Base-by-base conservation (phyloP, 2,113 vertebrate species). In the Orthochromis indermauri region DNA sequence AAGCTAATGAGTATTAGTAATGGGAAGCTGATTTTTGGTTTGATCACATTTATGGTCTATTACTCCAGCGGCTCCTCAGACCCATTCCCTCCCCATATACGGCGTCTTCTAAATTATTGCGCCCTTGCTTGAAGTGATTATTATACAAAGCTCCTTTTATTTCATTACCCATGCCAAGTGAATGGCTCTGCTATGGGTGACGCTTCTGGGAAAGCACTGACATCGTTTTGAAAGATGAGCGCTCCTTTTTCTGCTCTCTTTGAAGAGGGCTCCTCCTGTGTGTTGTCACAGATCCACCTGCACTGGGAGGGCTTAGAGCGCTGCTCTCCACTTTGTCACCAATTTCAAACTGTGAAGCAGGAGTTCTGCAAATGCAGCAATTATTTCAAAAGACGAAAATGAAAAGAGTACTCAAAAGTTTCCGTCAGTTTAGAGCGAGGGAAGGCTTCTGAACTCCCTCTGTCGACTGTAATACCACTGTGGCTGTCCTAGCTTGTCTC, bases 1-100 rank as follows among this genome's bases (percentile, higher is more conserved):
- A 94, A 92, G 83, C 89, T 95, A 96, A 96, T 93, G 91, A 91
- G 83, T 88, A 87, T 94, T 93, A 90, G 90, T 91, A 92, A 94
- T 92, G 73, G 76, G 59, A 92, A 80, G 91, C 90, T 93, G 93
- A 90, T 85, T 93, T 80, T 80, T 83, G 76, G 57, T 92, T 93
- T 91, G 81, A 94, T 93, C 82, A 92, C 82, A 93, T 95, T 95
- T 94, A 95, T 90, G 90, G 82, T 79, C 86, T 93, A 90, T 93
- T 95, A 92, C 84, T 84, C 68, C 83, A 84, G 26, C 86, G 55
- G 83, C 61, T 92, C 33, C 55, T 90, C 84, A 82, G 84, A 82
- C 73, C 73, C 33, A 14, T 61, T 81, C 11, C 80, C 49, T 59
- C 78, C 84, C 45, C 84, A 78, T 92, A 93, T 91, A 89, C 49